These are phyloP conservation scores for Bursaphelenchus mucronatus DNA, from an alignment of 1,140 invertebrate genomes.

Conservation along the genomic window DNA sequence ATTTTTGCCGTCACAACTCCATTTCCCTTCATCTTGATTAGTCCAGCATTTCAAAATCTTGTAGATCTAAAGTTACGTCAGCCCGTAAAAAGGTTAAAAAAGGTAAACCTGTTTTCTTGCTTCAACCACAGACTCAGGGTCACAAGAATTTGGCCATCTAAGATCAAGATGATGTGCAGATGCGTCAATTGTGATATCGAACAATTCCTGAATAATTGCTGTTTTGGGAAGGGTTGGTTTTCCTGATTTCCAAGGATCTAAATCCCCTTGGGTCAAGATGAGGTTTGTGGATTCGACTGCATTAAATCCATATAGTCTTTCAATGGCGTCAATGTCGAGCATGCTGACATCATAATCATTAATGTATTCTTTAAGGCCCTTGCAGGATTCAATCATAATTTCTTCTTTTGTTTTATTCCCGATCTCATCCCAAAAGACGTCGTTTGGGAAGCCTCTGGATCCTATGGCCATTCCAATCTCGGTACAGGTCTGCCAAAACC, in stretches of 20 bases:
- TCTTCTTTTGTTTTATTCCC: constrained; percentile 69
- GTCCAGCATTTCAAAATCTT: too few relatives aligned
- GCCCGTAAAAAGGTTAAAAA: too few relatives aligned
- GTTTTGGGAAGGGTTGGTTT: constrained; percentile 64
- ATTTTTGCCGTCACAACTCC: too few relatives aligned
- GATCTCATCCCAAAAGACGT: constrained; percentile 47
- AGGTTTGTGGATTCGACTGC: constrained; percentile 75
- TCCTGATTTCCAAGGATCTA: constrained; percentile 87
- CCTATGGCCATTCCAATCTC: constrained; percentile 84
- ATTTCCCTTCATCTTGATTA: too few relatives aligned
- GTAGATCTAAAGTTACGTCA: too few relatives aligned
- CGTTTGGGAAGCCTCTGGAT: constrained; percentile 66
- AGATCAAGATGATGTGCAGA: too few relatives aligned
- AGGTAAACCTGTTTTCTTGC: too few relatives aligned
- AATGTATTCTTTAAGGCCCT: constrained; percentile 68
- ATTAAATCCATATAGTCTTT: constrained; percentile 75
- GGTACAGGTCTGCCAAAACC: constrained; percentile 71
- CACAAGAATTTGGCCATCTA: too few relatives aligned
- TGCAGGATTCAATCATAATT: constrained; percentile 74
- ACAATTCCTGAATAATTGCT: too few relatives aligned
- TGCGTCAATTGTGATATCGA: too few relatives aligned
- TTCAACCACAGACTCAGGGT: too few relatives aligned
- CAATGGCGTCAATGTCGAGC: constrained; percentile 69
- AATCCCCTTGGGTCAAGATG: constrained; percentile 77
- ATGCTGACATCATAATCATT: constrained; percentile 19